phyloP scores from a whole-genome alignment of 2,888 invertebrate genomes.

The Phengaris alcon region DNA sequence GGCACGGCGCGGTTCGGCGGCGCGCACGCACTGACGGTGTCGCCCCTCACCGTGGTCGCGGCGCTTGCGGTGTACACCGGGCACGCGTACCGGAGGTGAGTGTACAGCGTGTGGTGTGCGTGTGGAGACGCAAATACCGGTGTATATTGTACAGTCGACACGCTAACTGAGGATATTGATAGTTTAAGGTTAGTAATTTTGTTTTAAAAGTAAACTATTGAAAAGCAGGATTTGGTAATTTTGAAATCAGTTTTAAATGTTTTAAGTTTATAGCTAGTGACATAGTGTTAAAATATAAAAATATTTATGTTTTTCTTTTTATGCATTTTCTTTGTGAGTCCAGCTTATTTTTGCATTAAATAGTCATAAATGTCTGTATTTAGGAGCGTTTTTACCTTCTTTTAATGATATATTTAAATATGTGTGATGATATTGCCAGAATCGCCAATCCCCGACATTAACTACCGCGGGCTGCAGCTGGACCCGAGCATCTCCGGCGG shows the following conservation, averaged over 20 bases:
- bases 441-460: conserved; percentile 85
- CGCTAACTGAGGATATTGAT: too few species aligned
- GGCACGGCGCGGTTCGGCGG: too few species aligned
- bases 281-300: too few species aligned
- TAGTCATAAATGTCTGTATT: neutral
- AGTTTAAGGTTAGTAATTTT: too few species aligned
- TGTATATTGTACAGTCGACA: neutral
- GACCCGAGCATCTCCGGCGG: conserved; percentile 63
- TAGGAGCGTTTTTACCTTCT: neutral
- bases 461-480: conserved; percentile 81
- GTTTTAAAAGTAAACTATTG: too few species aligned
- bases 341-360: too few species aligned
- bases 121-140: neutral
- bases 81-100: too few species aligned
- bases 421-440: conserved; percentile 67
- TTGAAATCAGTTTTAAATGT: neutral
- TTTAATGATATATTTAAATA: neutral
- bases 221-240: too few species aligned
- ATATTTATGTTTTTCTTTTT: too few species aligned
- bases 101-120: conserved; percentile 41
- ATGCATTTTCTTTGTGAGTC: neutral
- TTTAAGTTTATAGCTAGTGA: neutral
- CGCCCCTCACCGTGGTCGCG: too few species aligned
- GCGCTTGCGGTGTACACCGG: too few species aligned
- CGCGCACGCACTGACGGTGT: too few species aligned